These are phyloP conservation scores for Rhinoraja longicauda DNA, from an alignment of 2,797 vertebrate genomes.

Conservation along the genomic window DNA sequence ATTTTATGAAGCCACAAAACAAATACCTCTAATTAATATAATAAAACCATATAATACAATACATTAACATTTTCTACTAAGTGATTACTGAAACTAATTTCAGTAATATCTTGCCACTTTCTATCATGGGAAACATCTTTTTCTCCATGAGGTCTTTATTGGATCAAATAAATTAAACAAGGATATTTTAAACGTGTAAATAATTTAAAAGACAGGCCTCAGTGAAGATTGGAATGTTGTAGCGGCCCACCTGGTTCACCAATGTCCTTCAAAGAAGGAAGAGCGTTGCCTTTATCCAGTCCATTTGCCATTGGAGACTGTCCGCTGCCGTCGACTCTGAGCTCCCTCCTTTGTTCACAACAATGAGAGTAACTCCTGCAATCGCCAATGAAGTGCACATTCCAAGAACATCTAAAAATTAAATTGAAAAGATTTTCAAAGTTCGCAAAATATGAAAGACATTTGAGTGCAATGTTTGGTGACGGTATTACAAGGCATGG, in stretches of 20 bases:
- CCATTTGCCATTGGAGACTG: no score
- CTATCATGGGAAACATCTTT: neutral
- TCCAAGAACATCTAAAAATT: no score
- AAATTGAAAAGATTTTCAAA: conserved; percentile 5
- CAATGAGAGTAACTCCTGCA: no score
- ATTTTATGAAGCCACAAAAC: neutral
- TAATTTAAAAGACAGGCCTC: no score
- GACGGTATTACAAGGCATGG: neutral
- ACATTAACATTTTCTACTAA: neutral
- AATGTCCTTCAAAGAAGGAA: no score
- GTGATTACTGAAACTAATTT: conserved; percentile 22
- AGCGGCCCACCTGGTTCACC: no score
- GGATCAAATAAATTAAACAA: neutral
- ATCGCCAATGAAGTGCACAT: no score
- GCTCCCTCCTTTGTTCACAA: no score
- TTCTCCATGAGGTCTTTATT: neutral
- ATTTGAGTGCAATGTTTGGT: neutral
- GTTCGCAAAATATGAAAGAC: neutral
- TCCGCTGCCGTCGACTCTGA: no score
- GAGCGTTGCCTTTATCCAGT: no score
- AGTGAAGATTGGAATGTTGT: no score
- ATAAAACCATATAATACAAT: neutral
- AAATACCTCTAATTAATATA: conserved; percentile 1
- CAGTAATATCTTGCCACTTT: neutral
- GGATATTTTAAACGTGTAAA: neutral